Conservation (phyloP, 2,888 invertebrate species). For the Julus scandinavius region DNA sequence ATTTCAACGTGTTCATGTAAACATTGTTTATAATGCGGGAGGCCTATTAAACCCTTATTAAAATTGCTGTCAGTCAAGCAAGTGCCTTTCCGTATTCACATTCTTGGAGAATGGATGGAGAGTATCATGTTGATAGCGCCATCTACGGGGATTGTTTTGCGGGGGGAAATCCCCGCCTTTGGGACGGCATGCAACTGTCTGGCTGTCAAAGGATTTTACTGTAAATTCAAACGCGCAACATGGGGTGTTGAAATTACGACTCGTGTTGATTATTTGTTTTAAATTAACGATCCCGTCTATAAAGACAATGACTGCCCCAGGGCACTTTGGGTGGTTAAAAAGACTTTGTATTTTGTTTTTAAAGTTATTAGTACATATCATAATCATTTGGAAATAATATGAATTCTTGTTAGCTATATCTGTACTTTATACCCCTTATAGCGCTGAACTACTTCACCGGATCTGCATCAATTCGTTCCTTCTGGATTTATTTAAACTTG, state of each 20-base stretch:
- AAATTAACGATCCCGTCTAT: background rate
- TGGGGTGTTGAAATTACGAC: background rate
- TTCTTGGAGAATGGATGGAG: background rate
- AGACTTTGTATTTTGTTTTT: too few species aligned
- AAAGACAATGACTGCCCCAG: too few species aligned
- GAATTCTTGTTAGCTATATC: too few species aligned
- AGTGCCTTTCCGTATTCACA: background rate
- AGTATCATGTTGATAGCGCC: background rate
- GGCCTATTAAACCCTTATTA: slow-evolving; percentile 20
- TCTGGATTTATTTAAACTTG: too few species aligned
- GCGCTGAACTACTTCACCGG: too few species aligned
- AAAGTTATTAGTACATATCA: too few species aligned
- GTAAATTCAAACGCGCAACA: background rate
- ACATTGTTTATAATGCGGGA: background rate
- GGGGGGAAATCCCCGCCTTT: background rate
- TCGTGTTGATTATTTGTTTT: background rate
- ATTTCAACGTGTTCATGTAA: background rate
- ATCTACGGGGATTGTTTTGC: background rate
- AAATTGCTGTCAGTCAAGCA: background rate
- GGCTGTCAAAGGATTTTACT: background rate
- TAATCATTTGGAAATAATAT: too few species aligned
- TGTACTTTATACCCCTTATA: too few species aligned
- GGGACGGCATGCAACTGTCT: background rate
- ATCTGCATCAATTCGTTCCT: too few species aligned
- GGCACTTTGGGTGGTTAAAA: too few species aligned